Percentiles rank a stretch among this genome's conserved stretches.
Evolutionary conservation across 1,140 invertebrate genomes (phyloP).

Genomic region (Bombyx mori): ASM3026992v2 NC_085117.1:14592501-14593000

Average conservation of each 20-base stretch:
- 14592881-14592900: too few species aligned
- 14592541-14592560: constrained; percentile 21
- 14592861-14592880: too few species aligned
- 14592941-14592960: too few species aligned
- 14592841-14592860: too few species aligned
- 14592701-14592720: constrained; percentile 62
- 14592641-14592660: constrained; percentile 71
- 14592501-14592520: constrained; percentile 40
- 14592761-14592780: constrained; percentile 72
- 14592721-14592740: constrained; percentile 71
- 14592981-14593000: too few species aligned
- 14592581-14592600: constrained; percentile 61
- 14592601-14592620: constrained; percentile 66
- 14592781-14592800: constrained; percentile 66
- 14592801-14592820: constrained; percentile 64
- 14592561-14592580: constrained; percentile 35
- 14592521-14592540: constrained; percentile 32
- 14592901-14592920: too few species aligned
- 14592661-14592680: constrained; percentile 70
- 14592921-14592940: too few species aligned
- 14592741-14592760: constrained; percentile 70
- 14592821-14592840: constrained; percentile 6
- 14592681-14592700: constrained; percentile 43
- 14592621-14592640: constrained; percentile 72
- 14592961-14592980: too few species aligned